Evolutionary conservation across 2,888 invertebrate species (phyloP).

Genomic region (Hypomecis punctinalis): DNA sequence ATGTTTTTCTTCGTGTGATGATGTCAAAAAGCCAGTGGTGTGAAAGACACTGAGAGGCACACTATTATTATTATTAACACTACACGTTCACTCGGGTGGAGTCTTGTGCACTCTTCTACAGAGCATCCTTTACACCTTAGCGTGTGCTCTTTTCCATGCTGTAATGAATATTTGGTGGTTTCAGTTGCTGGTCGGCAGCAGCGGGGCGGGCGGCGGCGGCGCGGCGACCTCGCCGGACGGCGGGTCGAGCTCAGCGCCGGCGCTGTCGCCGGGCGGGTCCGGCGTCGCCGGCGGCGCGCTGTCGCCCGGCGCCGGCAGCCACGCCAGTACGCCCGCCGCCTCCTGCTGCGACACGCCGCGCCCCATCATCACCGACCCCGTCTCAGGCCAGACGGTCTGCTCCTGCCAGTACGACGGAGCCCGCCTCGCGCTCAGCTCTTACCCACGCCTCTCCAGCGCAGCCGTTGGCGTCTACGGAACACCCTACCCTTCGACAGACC

Average conservation of each 20-base stretch:
- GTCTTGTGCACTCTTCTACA: too few species aligned
- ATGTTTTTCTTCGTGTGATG: too few species aligned
- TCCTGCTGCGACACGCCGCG: constrained; percentile 96
- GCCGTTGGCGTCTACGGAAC: constrained; percentile 93
- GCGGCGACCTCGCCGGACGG: constrained; percentile 90
- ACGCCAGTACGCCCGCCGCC: constrained; percentile 81
- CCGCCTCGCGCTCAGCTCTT: constrained; percentile 91
- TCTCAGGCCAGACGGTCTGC: constrained; percentile 96
- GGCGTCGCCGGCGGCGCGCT: constrained; percentile 85
- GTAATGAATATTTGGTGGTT: constrained; percentile 42
- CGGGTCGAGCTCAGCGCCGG: constrained; percentile 89
- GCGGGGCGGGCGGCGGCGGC: constrained; percentile 90
- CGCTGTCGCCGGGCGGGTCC: constrained; percentile 90
- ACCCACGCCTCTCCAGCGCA: constrained; percentile 91
- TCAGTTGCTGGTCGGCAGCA: constrained; percentile 90
- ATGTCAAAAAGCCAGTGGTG: too few species aligned
- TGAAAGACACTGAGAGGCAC: too few species aligned
- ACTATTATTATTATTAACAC: too few species aligned
- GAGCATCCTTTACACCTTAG: too few species aligned
- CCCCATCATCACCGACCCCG: constrained; percentile 96
- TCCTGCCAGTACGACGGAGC: constrained; percentile 97
- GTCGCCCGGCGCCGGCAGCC: constrained; percentile 85
- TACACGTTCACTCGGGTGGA: too few species aligned
- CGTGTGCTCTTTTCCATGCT: not conserved
- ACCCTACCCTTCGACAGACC: constrained; percentile 95